Conservation (phyloP, 2,113 vertebrate genomes). For the Urocitellus parryii region DNA sequence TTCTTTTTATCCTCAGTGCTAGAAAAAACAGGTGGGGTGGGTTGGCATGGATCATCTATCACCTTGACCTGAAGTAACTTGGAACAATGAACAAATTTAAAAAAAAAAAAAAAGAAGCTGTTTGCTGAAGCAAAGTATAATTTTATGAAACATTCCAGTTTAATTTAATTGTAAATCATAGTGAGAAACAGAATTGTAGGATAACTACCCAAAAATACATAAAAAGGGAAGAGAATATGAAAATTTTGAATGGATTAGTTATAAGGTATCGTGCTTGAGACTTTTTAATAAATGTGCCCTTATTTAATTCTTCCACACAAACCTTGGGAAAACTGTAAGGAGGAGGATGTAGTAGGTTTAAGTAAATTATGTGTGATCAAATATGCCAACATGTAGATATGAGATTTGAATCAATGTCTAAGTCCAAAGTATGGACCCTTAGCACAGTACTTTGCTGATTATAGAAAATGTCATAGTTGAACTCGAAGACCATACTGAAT, state of each 20-base stretch:
- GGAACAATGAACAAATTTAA: conserved; percentile 9
- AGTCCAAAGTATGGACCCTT: background rate
- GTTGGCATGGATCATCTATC: too few species aligned
- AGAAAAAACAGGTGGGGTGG: too few species aligned
- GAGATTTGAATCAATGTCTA: background rate
- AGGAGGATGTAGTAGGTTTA: background rate
- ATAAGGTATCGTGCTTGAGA: background rate
- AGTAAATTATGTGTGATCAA: conserved; percentile 23
- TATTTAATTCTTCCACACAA: background rate
- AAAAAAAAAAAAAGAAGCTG: background rate
- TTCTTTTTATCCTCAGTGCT: too few species aligned
- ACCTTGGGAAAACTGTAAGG: background rate
- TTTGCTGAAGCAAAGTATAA: background rate
- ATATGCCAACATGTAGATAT: background rate
- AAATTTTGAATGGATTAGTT: background rate
- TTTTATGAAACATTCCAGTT: background rate
- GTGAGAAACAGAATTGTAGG: background rate
- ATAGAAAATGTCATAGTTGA: background rate
- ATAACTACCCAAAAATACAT: background rate
- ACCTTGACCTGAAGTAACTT: background rate
- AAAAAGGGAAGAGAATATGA: background rate
- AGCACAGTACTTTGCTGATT: background rate
- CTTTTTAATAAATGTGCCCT: background rate
- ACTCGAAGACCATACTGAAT: background rate
- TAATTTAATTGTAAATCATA: background rate